These are phyloP conservation scores for Apotomis turbidana DNA, from an alignment of 2,888 invertebrate species.

Conservation along the genomic window DNA sequence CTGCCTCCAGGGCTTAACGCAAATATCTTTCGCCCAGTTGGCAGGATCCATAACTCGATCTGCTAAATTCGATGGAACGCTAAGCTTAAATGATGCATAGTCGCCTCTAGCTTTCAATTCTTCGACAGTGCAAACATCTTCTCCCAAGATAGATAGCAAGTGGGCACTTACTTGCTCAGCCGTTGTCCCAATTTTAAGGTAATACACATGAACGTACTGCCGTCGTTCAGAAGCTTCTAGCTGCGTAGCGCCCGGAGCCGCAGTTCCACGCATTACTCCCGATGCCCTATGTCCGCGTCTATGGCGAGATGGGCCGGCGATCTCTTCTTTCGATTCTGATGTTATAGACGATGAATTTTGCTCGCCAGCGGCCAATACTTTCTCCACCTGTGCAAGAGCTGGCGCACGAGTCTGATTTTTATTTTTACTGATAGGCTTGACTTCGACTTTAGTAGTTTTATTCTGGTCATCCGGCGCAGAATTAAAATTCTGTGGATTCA, in stretches of 20 bases:
- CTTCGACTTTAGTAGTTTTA: too few relatives aligned
- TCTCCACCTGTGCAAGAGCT: too few relatives aligned
- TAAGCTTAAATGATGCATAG: slow-evolving; percentile 5
- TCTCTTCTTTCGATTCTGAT: background rate
- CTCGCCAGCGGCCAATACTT: too few relatives aligned
- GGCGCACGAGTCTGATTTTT: too few relatives aligned
- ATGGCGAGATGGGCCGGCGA: background rate
- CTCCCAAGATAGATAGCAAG: background rate
- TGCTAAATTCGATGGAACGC: background rate
- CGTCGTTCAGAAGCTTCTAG: slow-evolving; percentile 9
- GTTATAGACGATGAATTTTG: too few relatives aligned
- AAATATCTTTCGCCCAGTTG: background rate
- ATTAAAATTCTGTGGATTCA: too few relatives aligned
- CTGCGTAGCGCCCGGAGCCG: slow-evolving; percentile 4
- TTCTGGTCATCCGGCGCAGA: too few relatives aligned
- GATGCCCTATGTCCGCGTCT: background rate
- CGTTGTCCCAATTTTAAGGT: slow-evolving; percentile 4
- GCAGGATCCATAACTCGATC: slow-evolving; percentile 3
- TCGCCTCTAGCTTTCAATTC: background rate
- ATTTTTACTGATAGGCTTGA: too few relatives aligned
- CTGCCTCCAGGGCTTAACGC: slow-evolving; percentile 3
- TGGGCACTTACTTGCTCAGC: background rate
- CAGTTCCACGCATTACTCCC: background rate
- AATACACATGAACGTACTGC: slow-evolving; percentile 1
- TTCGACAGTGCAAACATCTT: background rate